phyloP scores from a whole-genome alignment of 1,140 invertebrate genomes.

The Trachelipus rathkii region DNA sequence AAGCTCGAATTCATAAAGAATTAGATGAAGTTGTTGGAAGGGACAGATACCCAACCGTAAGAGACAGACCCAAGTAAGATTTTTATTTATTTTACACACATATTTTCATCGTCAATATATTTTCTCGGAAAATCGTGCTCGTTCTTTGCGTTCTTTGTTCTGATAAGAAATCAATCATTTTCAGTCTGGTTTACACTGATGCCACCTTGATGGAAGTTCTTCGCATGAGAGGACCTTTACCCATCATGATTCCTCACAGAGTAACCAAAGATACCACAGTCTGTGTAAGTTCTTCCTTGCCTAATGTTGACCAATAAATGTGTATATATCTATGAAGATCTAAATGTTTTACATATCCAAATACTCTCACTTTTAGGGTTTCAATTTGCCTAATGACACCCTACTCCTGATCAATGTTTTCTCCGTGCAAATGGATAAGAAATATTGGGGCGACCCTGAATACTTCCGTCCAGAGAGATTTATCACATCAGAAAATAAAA shows the following conservation, averaged over 20 bases:
- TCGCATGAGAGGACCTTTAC: not conserved
- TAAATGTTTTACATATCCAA: too few relatives aligned
- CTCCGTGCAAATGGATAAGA: constrained; percentile 63
- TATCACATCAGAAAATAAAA: constrained; percentile 46
- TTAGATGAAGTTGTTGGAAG: constrained; percentile 35
- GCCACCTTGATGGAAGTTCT: constrained; percentile 6
- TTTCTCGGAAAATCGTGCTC: too few relatives aligned
- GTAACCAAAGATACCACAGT: not conserved
- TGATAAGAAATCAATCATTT: too few relatives aligned
- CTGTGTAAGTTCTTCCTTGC: constrained; percentile 4
- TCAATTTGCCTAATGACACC: constrained; percentile 53
- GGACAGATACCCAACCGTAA: not conserved
- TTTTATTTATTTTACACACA: not conserved
- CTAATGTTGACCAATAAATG: too few relatives aligned
- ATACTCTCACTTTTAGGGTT: constrained; percentile 25
- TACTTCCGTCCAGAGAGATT: constrained; percentile 51
- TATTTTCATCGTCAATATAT: too few relatives aligned
- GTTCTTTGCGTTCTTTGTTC: too few relatives aligned
- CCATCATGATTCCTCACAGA: not conserved
- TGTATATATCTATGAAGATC: too few relatives aligned
- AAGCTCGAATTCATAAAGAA: constrained; percentile 28
- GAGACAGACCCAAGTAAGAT: constrained; percentile 24
- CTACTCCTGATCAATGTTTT: constrained; percentile 64
- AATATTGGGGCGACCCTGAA: constrained; percentile 52
- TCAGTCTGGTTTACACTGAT: too few relatives aligned